These are phyloP conservation scores for Oreocharis arfaki DNA, from an alignment of 2,113 vertebrate species.

Conservation along the genomic window DNA sequence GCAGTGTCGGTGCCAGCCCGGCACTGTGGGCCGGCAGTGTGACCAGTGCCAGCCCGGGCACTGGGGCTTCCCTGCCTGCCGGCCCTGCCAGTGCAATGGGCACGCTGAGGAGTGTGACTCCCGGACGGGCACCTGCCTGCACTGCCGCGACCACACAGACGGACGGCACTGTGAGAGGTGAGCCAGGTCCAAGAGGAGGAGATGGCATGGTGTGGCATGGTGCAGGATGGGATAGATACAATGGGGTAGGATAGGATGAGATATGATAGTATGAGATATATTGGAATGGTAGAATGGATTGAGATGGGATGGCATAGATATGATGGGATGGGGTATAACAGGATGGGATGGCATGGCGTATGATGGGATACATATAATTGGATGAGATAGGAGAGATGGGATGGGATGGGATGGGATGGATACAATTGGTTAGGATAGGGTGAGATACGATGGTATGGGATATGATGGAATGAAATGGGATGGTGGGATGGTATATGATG, in stretches of 20 bases:
- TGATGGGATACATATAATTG: too few species aligned
- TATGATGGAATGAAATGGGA: neutral
- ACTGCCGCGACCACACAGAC: slow-evolving; percentile 83
- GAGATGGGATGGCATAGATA: neutral
- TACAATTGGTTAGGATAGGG: neutral
- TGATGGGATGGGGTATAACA: neutral
- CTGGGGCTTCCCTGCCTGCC: slow-evolving; percentile 92
- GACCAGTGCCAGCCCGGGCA: slow-evolving; percentile 84
- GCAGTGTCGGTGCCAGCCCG: slow-evolving; percentile 76
- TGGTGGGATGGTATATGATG: neutral
- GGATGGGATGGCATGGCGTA: neutral
- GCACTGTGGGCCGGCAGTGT: slow-evolving; percentile 72
- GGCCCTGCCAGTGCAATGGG: slow-evolving; percentile 85
- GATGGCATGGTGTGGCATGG: fast-evolving
- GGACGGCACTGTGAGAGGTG: slow-evolving; percentile 73
- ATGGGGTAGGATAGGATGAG: neutral
- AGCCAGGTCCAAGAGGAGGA: neutral
- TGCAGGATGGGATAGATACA: neutral
- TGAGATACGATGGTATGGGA: neutral
- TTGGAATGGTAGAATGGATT: neutral
- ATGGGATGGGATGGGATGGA: too few species aligned
- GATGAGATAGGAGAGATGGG: neutral
- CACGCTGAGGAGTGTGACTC: slow-evolving; percentile 82
- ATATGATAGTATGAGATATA: neutral
- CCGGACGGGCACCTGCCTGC: slow-evolving; percentile 79